phyloP scores from a whole-genome alignment of 2,797 vertebrate species.

The Phaenicophaeus curvirostris region DNA sequence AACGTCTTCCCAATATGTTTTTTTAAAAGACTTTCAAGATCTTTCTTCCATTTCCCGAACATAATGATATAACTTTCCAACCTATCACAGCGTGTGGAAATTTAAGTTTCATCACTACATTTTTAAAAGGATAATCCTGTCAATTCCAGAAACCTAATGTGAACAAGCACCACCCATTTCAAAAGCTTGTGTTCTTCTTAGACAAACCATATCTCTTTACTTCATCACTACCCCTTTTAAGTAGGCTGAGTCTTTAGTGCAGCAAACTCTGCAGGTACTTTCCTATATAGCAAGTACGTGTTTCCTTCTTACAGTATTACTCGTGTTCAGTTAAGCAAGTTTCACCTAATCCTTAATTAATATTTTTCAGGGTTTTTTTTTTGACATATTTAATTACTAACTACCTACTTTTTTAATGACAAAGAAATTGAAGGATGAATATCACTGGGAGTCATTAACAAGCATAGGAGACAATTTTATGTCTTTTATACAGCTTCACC shows the following conservation, averaged over 20 bases:
- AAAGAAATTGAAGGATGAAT: neutral
- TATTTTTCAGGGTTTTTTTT: neutral
- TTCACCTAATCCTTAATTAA: constrained; percentile 4
- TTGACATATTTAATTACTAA: neutral
- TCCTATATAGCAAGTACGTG: neutral
- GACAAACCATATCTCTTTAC: neutral
- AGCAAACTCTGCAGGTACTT: neutral
- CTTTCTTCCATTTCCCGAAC: neutral
- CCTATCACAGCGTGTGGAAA: neutral
- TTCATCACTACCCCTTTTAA: neutral
- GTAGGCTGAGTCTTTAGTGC: neutral
- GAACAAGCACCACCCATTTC: neutral
- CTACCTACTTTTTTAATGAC: neutral
- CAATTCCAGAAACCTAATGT: neutral
- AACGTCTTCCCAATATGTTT: neutral
- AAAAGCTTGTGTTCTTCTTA: neutral
- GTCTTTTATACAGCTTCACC: neutral
- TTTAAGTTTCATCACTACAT: neutral
- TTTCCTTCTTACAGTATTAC: neutral
- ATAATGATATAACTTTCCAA: neutral
- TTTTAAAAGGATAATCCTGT: neutral
- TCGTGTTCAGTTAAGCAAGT: neutral
- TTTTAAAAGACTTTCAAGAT: neutral
- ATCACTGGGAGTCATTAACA: neutral
- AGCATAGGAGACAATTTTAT: neutral